Conservation (phyloP, 1,140 invertebrate genomes). For the Hypothenemus hampei region DNA sequence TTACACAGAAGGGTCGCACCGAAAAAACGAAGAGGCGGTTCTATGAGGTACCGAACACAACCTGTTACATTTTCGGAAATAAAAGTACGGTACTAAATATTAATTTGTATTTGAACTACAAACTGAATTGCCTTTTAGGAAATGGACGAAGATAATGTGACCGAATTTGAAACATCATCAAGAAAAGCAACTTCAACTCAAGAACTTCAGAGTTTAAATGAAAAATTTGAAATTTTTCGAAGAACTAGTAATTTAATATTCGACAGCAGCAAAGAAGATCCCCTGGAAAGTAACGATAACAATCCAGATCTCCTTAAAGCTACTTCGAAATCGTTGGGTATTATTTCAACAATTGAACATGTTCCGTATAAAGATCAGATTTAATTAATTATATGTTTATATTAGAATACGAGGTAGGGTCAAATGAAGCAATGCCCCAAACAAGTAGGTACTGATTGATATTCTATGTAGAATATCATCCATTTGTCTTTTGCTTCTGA, state of each 20-base stretch:
- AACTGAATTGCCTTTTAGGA: too few species aligned
- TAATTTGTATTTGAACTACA: background rate
- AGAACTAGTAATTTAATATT: slow-evolving; percentile 35
- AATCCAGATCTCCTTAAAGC: background rate
- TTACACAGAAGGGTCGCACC: slow-evolving; percentile 56
- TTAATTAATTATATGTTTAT: too few species aligned
- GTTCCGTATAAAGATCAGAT: background rate
- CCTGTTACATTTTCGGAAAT: slow-evolving; percentile 74
- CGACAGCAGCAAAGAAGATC: slow-evolving; percentile 8
- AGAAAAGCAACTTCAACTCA: slow-evolving; percentile 38
- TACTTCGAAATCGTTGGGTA: slow-evolving; percentile 3
- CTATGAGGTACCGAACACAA: slow-evolving; percentile 59
- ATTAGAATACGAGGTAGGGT: too few species aligned
- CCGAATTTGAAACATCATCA: slow-evolving; percentile 37
- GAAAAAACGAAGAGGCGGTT: slow-evolving; percentile 50
- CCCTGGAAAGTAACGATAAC: background rate
- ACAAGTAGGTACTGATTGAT: too few species aligned
- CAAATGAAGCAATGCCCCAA: too few species aligned
- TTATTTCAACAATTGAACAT: background rate
- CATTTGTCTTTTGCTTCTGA: too few species aligned
- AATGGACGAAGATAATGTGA: slow-evolving; percentile 56
- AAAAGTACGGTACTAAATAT: slow-evolving; percentile 53
- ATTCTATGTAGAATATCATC: too few species aligned
- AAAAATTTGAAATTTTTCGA: slow-evolving; percentile 46
- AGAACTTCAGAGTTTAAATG: slow-evolving; percentile 45